A percentile compares a stretch with the other conserved stretches of the same genome.
phyloP scores from a whole-genome alignment of 2,113 vertebrate species.

The Labrus mixtus region DNA sequence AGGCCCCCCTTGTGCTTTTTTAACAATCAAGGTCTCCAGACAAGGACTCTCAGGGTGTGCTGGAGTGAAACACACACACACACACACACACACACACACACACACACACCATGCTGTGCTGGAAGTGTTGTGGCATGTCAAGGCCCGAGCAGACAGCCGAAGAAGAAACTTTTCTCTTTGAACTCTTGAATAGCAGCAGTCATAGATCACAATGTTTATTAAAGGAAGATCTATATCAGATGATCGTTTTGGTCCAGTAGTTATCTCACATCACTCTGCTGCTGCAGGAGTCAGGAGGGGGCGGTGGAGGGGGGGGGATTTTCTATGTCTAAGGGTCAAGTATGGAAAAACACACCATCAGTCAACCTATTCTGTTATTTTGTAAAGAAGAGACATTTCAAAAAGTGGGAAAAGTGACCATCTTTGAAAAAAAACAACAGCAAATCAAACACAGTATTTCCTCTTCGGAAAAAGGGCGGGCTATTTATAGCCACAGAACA shows the following conservation, averaged over 20 bases:
- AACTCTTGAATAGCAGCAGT: slow-evolving; percentile 17
- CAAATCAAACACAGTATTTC: too few relatives aligned
- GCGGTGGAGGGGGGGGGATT: too few relatives aligned
- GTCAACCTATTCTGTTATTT: too few relatives aligned
- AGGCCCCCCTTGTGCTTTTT: slow-evolving; percentile 75
- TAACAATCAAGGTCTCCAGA: slow-evolving; percentile 87
- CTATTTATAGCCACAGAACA: too few relatives aligned
- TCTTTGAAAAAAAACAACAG: too few relatives aligned
- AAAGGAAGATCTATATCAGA: slow-evolving; percentile 33
- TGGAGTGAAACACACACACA: slow-evolving; percentile 66
- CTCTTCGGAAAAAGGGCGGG: too few relatives aligned
- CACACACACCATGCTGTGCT: background rate
- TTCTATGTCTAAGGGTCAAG: too few relatives aligned
- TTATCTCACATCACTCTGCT: slow-evolving; percentile 6
- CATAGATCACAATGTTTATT: slow-evolving; percentile 33
- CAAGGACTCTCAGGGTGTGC: slow-evolving; percentile 86
- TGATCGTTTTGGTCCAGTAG: slow-evolving; percentile 16
- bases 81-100: slow-evolving; percentile 1
- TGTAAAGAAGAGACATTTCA: too few relatives aligned
- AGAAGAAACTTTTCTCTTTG: slow-evolving; percentile 58
- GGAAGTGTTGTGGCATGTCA: slow-evolving; percentile 74
- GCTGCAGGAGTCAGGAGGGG: too few relatives aligned
- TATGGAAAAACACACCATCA: too few relatives aligned
- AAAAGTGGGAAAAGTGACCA: too few relatives aligned
- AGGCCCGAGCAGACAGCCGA: slow-evolving; percentile 66